Conservation (phyloP, 2,888 invertebrate genomes). For the Flabesymbios commensalis region DNA sequence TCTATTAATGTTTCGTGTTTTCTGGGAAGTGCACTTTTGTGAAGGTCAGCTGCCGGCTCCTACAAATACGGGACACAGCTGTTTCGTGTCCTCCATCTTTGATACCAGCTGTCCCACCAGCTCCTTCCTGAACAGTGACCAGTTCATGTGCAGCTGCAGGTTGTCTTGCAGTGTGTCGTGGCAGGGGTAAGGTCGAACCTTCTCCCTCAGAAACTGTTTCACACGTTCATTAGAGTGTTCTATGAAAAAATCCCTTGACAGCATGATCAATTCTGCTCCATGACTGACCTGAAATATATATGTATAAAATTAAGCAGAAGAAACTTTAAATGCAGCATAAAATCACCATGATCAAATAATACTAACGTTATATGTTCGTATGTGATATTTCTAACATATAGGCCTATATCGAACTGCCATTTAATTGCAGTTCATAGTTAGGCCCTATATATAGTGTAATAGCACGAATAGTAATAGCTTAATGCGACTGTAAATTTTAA, state of each 20-base stretch:
- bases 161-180: constrained; percentile 29
- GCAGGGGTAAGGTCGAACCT: constrained; percentile 18
- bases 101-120: constrained; percentile 4
- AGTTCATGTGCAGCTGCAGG: constrained; percentile 28
- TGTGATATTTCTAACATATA: too few relatives aligned
- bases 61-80: neutral
- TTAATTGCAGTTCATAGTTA: too few relatives aligned
- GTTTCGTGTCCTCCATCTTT: too few relatives aligned
- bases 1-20: too few relatives aligned
- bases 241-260: constrained; percentile 23
- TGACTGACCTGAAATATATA: constrained; percentile 29
- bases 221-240: constrained; percentile 16
- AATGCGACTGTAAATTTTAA: too few relatives aligned
- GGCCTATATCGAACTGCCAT: too few relatives aligned
- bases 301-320: too few relatives aligned
- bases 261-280: constrained; percentile 30
- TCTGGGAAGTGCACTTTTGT: neutral
- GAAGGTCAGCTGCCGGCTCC: neutral
- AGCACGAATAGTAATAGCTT: too few relatives aligned
- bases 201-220: constrained; percentile 18
- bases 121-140: constrained; percentile 20
- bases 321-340: too few relatives aligned
- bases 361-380: too few relatives aligned
- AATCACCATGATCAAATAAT: too few relatives aligned
- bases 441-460: too few relatives aligned